Evolutionary conservation across 2,888 invertebrate species (phyloP).

Genomic region (Sinotaia quadrata): DNA sequence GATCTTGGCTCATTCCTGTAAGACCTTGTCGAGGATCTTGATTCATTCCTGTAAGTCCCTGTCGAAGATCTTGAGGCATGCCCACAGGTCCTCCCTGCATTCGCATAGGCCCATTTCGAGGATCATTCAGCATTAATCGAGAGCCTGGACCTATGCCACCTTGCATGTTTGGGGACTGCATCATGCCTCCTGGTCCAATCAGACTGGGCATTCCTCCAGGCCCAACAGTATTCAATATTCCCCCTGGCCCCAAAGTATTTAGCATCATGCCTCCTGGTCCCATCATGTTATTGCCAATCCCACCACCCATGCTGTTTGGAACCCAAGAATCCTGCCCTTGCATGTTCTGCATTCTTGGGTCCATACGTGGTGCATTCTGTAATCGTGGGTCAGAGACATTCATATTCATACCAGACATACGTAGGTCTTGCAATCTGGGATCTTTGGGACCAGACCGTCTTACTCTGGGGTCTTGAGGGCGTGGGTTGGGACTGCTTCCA

Average conservation of each 20-base stretch:
- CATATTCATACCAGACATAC: neutral
- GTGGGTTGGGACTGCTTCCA: neutral
- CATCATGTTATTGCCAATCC: neutral
- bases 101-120: slow-evolving; percentile 13
- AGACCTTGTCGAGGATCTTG: neutral
- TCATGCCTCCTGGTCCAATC: slow-evolving; percentile 11
- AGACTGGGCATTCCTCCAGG: slow-evolving; percentile 13
- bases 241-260: slow-evolving; percentile 9
- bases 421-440: slow-evolving; percentile 32
- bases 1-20: slow-evolving; percentile 6
- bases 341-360: slow-evolving; percentile 10
- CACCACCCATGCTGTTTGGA: slow-evolving; percentile 22
- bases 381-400: slow-evolving; percentile 7
- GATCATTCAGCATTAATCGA: slow-evolving; percentile 8
- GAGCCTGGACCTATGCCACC: slow-evolving; percentile 17
- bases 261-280: slow-evolving; percentile 5
- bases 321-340: slow-evolving; percentile 3
- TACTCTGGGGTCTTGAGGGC: slow-evolving; percentile 15
- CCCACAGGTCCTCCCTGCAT: slow-evolving; percentile 14
- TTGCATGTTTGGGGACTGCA: slow-evolving; percentile 16
- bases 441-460: slow-evolving; percentile 11
- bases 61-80: slow-evolving; percentile 22
- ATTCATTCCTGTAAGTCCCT: slow-evolving; percentile 14
- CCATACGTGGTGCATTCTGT: slow-evolving; percentile 4
- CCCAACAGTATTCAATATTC: no score